Evolutionary conservation across 1,140 invertebrate species (phyloP), one percentile per base, ranked within the genome.

Genomic region (Ceratitis capitata): DNA sequence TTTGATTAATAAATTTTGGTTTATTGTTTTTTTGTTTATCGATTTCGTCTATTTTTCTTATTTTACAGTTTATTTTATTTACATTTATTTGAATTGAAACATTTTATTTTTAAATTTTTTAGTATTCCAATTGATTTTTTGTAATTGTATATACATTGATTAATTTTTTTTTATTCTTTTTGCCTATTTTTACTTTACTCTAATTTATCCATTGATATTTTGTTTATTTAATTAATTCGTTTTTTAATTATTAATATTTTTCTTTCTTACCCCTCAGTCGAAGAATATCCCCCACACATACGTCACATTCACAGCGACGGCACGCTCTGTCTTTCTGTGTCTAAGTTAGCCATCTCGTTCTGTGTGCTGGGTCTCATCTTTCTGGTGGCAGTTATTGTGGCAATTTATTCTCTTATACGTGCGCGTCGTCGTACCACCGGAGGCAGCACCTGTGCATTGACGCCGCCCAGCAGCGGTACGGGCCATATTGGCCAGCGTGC

Each of bases 341-440:
- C 95, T 3, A 95, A 95, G 92, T 94, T 96, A 93, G 95, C 95
- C 9, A 92, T 95, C 42, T 94, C 95, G 0, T 95, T 96, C 86
- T 95, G 94, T 86, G 90, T 95, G 0, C 89, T 96, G 86, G 94
- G 95, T 12, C 88, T 95, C 5, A 94, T 96, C 78, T 95, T 96
- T 87, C 89, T 96, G 4, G 92, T 94, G 47, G 95, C 95, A 1
- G 93, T 95, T 2, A 93, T 94, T 26, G 93, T 95, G 4, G 94
- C 95, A 16, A 94, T 95, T 84, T 93, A 94, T 29, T 95, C 94
- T 2, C 90, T 95, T 56, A 93, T 95, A 82, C 92, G 93, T 89
- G 93, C 94, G 9, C 93, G 94, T 88, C 87, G 89, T 10, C 89
- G 91, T 84, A 86, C 87, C 26, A 45, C 5, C n/a, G n/a, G n/a